phyloP scores from a whole-genome alignment of 2,888 invertebrate species.

The Drosophila leonis region DNA sequence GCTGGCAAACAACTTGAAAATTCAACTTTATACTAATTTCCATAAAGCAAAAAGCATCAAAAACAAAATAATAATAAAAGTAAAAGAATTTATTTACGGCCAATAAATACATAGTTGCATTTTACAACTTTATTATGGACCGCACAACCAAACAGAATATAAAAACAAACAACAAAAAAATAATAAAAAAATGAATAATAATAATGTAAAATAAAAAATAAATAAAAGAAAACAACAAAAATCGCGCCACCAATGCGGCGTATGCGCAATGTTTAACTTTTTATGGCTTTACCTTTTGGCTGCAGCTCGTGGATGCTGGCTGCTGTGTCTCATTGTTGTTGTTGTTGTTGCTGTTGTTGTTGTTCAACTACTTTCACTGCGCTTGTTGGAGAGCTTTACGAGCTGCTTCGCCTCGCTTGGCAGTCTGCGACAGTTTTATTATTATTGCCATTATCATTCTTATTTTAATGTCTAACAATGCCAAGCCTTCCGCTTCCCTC shows the following conservation, averaged over 20 bases:
- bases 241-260: constrained; percentile 41
- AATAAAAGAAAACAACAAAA: constrained; percentile 2
- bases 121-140: constrained; percentile 70
- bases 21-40: constrained; percentile 33
- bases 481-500: constrained; percentile 33
- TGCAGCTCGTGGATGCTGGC: constrained; percentile 40
- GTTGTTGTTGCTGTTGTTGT: constrained; percentile 15
- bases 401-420: constrained; percentile 14
- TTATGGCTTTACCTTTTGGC: constrained; percentile 59
- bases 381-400: constrained; percentile 30
- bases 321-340: not conserved
- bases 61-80: constrained; percentile 24
- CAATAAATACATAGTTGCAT: constrained; percentile 67
- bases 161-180: not conserved
- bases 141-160: constrained; percentile 22
- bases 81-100: constrained; percentile 47
- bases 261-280: constrained; percentile 64
- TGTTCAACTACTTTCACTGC: constrained; percentile 53
- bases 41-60: constrained; percentile 33
- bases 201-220: constrained; percentile 26
- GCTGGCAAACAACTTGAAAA: constrained; percentile 19
- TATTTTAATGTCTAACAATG: constrained; percentile 51
- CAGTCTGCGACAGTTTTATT: constrained; percentile 49
- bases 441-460: constrained; percentile 66
- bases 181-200: constrained; percentile 27